phyloP scores from a whole-genome alignment of 2,113 vertebrate species.

The Oreochromis niloticus region DNA sequence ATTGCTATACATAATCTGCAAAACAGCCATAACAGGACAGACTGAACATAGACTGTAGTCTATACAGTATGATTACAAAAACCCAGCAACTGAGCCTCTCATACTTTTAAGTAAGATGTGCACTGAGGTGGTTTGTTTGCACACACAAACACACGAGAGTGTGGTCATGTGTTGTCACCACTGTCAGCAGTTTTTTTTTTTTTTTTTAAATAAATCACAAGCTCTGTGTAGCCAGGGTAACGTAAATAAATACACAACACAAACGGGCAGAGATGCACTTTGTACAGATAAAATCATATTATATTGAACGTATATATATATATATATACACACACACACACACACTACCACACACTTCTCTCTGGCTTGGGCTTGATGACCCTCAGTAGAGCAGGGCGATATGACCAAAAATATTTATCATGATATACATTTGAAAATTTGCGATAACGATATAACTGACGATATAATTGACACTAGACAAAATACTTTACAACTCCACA shows the following conservation, averaged over 20 bases:
- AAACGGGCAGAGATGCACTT: not conserved
- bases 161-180: not conserved
- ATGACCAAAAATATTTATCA: no score
- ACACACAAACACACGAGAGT: not conserved
- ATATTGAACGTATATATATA: not conserved
- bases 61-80: not conserved
- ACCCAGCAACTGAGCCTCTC: not conserved
- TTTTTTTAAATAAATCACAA: slow-evolving; percentile 23
- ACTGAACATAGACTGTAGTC: not conserved
- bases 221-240: not conserved
- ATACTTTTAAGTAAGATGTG: not conserved
- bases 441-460: no score
- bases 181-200: slow-evolving; percentile 32
- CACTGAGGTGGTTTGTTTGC: not conserved
- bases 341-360: not conserved
- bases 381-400: not conserved
- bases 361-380: not conserved
- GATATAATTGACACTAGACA: no score
- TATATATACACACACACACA: no score
- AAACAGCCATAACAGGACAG: not conserved
- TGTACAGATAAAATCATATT: not conserved
- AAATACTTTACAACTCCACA: no score
- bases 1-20: not conserved
- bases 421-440: no score
- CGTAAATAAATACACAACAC: not conserved